Base-by-base conservation (phyloP, 2,797 vertebrate species). In the Lagodon rhomboides region DNA sequence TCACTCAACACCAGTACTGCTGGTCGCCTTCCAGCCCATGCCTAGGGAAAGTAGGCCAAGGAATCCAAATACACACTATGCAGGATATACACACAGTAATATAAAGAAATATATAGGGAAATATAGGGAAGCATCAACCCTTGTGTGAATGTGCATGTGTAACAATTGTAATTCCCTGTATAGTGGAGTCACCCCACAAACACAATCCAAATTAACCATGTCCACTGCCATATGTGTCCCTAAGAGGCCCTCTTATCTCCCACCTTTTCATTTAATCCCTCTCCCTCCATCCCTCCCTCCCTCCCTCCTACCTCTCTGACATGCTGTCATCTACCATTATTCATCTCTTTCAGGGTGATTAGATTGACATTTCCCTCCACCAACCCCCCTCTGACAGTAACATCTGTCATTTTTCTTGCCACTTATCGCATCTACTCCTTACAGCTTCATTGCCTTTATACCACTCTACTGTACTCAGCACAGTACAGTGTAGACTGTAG, bases 1-100 rank as follows among this genome's bases (percentile, higher is more conserved):
- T 92, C 91, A 92, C 85, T 93, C 92, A 91, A 79, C 91, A 92
- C 85, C 58, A 82, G 60, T 67, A 50, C 88, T 77, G 81, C 80
- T 93, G 91, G 92, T 86, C 43, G 23, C 55, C 53, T 54, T 83
- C 85, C 89, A 93, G 77, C 43, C 70, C 50, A 49, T 76, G 79
- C 58, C 66, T 66, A 8, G 3, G 41, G 73, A 91, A 92, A 89
- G 81, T 90, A 83, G 85, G 88, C 87, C 84, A 85, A 73, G 74
- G 22, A 82, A 67, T 73, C 70, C 59, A 75, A 77, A 82, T 23
- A 80, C 67, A 62, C 69, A 54, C 34, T 34, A 54, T 22, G 55
- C 30, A 55, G 38, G 41, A 58, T 30, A 51, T 11, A 72, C 51
- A 74, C 49, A 58, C 18, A 66, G 20, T 63, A 27, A 77, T 46